Base-by-base conservation (phyloP, 2,888 invertebrate genomes). In the Diploptera punctata region DNA sequence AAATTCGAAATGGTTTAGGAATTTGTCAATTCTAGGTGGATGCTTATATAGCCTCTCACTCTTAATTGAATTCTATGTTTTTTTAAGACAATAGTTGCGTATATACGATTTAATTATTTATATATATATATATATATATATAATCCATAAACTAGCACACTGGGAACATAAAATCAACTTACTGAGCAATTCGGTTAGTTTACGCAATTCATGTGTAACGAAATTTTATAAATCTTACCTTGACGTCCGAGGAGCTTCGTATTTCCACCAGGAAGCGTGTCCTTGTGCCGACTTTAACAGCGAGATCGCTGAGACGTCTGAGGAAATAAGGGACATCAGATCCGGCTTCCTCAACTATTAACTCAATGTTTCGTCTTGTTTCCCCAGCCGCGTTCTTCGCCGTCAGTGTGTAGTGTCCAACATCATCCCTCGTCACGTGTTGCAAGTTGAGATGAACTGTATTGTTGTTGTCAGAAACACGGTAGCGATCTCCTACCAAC, bases 241-340 rank as follows among this genome's bases (percentile, higher is more conserved):
- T 92, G 77, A 92, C 88, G 81, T 92, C 93, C 60, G 91, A 89
- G 67, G 91, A 88, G 83, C 93, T 93, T 80, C 90, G 86, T 76
- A 95, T 92, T 84, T 95, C 95, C 62, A 94, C 93, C 62, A 95
- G 87, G 80, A 95, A 91, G 78, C 95, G 86, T 1, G 94, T 93
- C 79, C 95, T 87, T 54, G 94, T 93, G 80, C 96, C 96, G 80
- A 97, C 95, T 85, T 96, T 95, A 74, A 94, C 95, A 16, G 93
- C 91, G 69, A 95, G 89, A 83, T 97, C 95, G 80, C 91, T 92
- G 68, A 97, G 89, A 75, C 94, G 88, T 74, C 96, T 88, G 75
- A 95, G 85, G 84, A 97, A 96, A 76, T 90, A 87, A 26, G 97
- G 97, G 29, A 77, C 78, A 73, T 77, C 79, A 10, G 31, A 16